phyloP scores from a whole-genome alignment of 2,888 invertebrate genomes.

The Nephrotoma appendiculata region DNA sequence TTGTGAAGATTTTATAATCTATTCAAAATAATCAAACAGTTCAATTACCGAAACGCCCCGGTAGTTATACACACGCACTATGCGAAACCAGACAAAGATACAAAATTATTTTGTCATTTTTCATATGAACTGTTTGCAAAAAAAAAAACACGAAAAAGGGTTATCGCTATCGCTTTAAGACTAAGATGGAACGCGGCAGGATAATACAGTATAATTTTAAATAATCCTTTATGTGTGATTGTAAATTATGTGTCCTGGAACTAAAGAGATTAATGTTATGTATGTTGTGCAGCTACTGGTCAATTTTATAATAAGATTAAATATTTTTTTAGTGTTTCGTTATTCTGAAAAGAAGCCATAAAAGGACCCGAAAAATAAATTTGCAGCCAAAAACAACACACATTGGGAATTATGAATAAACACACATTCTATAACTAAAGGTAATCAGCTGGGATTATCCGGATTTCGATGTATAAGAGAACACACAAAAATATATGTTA shows the following conservation, averaged over 20 bases:
- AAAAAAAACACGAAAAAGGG: not conserved
- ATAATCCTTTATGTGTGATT: not conserved
- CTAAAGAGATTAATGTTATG: not conserved
- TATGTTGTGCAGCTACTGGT: not conserved
- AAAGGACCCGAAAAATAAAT: not conserved
- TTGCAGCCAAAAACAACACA: not conserved
- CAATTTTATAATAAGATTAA: not conserved
- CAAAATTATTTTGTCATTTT: not conserved
- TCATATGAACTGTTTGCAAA: not conserved
- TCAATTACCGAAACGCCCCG: not conserved
- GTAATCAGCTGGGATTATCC: not conserved
- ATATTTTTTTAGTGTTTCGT: not conserved
- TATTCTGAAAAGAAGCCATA: not conserved
- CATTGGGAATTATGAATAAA: not conserved
- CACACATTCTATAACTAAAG: not conserved
- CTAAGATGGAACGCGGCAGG: not conserved
- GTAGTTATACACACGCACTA: not conserved
- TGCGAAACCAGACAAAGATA: no score
- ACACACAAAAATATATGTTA: not conserved
- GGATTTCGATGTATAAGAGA: not conserved
- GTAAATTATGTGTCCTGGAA: not conserved
- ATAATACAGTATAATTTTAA: not conserved
- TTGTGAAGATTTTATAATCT: not conserved
- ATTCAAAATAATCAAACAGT: not conserved
- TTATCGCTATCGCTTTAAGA: not conserved